Percentiles rank a stretch among this genome's conserved stretches.
Evolutionary conservation across 1,140 invertebrate genomes (phyloP).

Genomic region (Calosoma granatense): DNA sequence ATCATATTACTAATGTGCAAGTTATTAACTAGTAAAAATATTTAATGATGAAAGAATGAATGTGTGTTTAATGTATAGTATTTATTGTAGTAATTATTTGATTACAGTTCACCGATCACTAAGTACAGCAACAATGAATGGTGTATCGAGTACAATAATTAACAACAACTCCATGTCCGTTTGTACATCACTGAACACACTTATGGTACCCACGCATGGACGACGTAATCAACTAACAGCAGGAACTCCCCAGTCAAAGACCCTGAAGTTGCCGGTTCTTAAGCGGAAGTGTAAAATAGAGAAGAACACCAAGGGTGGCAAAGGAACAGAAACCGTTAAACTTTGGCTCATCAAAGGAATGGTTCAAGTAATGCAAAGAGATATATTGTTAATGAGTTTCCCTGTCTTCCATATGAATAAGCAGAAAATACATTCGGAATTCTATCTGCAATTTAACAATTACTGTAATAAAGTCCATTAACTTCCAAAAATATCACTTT

Average conservation of each 20-base stretch:
- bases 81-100: too few species aligned
- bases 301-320: constrained; percentile 12
- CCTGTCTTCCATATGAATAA: neutral
- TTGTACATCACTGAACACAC: constrained; percentile 12
- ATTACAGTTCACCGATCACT: constrained; percentile 26
- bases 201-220: constrained; percentile 11
- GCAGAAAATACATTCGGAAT: too few species aligned
- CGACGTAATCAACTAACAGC: constrained; percentile 13
- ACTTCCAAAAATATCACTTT: too few species aligned
- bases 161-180: constrained; percentile 12
- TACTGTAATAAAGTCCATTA: too few species aligned
- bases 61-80: too few species aligned
- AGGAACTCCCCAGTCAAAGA: constrained; percentile 11
- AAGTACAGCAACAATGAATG: constrained; percentile 28
- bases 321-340: constrained; percentile 27
- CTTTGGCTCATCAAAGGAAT: constrained; percentile 32
- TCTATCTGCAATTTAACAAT: too few species aligned
- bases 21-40: too few species aligned
- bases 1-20: too few species aligned
- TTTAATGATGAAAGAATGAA: too few species aligned
- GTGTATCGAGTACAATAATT: constrained; percentile 14
- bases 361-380: constrained; percentile 25
- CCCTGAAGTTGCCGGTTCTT: constrained; percentile 10
- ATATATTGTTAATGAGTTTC: constrained; percentile 10
- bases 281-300: constrained; percentile 5